Conservation (phyloP, 2,888 invertebrate genomes). For the Mayetiola destructor region DNA sequence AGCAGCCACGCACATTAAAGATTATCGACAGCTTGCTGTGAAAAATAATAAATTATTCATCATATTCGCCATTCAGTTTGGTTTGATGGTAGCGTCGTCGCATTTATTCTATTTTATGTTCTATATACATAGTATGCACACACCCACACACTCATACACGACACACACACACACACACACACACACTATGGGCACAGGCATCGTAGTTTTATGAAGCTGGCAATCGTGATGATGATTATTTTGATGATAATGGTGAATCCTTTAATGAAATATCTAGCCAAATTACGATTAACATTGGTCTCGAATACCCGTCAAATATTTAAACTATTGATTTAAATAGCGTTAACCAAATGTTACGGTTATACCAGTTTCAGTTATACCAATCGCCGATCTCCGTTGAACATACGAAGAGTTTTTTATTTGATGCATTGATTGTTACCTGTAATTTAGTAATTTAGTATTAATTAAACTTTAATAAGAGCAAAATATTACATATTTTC, state of each 20-base stretch:
- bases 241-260: too few species aligned
- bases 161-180: background rate
- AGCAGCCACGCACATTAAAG: background rate
- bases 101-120: background rate
- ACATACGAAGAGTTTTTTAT: too few species aligned
- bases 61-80: background rate
- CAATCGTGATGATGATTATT: too few species aligned
- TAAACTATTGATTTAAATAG: background rate
- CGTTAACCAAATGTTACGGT: background rate
- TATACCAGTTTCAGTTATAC: too few species aligned
- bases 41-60: constrained; percentile 4
- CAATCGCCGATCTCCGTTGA: too few species aligned
- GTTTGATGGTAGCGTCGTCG: background rate
- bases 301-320: background rate
- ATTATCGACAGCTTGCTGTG: background rate
- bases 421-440: too few species aligned
- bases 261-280: too few species aligned
- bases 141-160: background rate
- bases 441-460: constrained; percentile 8
- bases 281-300: too few species aligned
- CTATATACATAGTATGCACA: background rate
- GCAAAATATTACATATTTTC: background rate
- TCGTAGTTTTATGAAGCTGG: too few species aligned
- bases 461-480: background rate
- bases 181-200: too few species aligned